Conservation (phyloP, 2,888 invertebrate species). For the Eupithecia exiguata region DNA sequence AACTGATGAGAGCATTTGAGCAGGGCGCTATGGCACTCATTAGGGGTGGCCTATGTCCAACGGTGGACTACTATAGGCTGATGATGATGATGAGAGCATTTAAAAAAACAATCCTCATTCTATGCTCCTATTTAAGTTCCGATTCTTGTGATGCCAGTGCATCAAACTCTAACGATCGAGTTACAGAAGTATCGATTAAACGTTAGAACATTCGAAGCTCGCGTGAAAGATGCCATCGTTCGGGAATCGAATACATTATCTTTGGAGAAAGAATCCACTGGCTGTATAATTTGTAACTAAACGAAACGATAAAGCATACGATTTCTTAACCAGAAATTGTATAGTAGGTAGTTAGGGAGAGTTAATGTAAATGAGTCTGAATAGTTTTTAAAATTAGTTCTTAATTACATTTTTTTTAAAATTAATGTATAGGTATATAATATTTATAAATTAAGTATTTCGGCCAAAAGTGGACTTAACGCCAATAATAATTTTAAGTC, state of each 20-base stretch:
- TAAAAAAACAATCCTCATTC: background rate
- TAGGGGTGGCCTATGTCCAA: too few relatives aligned
- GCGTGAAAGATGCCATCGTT: slow-evolving; percentile 80
- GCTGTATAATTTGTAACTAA: slow-evolving; percentile 74
- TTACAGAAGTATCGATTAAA: slow-evolving; percentile 52
- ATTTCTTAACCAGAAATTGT: background rate
- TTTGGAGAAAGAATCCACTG: slow-evolving; percentile 63
- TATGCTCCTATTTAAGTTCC: background rate
- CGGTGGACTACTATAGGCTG: too few relatives aligned
- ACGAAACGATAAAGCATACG: slow-evolving; percentile 2
- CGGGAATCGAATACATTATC: slow-evolving; percentile 78
- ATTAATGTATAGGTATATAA: too few relatives aligned
- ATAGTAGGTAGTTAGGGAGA: background rate
- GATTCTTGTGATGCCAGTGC: background rate
- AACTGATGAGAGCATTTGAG: too few relatives aligned
- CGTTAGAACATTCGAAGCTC: slow-evolving; percentile 67
- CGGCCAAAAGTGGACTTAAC: background rate
- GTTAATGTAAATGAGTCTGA: background rate
- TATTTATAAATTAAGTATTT: background rate
- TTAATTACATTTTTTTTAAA: too few relatives aligned
- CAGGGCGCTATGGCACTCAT: too few relatives aligned
- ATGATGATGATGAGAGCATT: too few relatives aligned
- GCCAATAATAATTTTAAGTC: background rate
- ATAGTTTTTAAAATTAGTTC: background rate
- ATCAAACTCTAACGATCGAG: slow-evolving; percentile 42